These are phyloP conservation scores for Tokudaia tokunoshimensis DNA, from an alignment of 2,797 vertebrate species.

Conservation along the genomic window DNA sequence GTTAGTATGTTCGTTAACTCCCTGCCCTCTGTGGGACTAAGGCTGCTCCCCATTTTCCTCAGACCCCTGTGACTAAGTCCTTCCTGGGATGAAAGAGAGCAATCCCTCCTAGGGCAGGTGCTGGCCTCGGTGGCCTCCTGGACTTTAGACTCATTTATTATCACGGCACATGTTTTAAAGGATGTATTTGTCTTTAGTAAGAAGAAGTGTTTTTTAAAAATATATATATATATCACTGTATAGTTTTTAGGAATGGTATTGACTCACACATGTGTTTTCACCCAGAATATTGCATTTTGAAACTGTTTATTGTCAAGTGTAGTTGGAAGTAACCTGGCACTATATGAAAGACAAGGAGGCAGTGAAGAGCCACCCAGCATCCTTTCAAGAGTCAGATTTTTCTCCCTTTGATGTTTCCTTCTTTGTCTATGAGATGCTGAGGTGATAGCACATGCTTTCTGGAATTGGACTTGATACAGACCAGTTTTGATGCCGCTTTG, in stretches of 20 bases:
- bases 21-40: not conserved
- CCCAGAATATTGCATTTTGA: not conserved
- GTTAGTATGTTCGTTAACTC: not conserved
- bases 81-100: not conserved
- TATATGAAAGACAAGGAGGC: not conserved
- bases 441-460: not conserved
- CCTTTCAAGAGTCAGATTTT: not conserved
- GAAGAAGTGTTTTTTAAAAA: not conserved
- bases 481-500: not conserved
- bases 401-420: not conserved
- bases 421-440: not conserved
- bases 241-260: not conserved
- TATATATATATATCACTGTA: too few species aligned
- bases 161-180: not conserved
- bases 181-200: not conserved
- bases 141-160: not conserved
- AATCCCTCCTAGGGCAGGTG: not conserved
- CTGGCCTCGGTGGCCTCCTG: fast-evolving
- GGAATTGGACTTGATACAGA: not conserved
- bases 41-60: not conserved
- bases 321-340: not conserved
- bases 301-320: not conserved
- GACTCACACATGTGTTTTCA: not conserved
- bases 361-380: not conserved
- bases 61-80: not conserved